phyloP scores from a whole-genome alignment of 2,888 invertebrate species.

The Suillia variegata region DNA sequence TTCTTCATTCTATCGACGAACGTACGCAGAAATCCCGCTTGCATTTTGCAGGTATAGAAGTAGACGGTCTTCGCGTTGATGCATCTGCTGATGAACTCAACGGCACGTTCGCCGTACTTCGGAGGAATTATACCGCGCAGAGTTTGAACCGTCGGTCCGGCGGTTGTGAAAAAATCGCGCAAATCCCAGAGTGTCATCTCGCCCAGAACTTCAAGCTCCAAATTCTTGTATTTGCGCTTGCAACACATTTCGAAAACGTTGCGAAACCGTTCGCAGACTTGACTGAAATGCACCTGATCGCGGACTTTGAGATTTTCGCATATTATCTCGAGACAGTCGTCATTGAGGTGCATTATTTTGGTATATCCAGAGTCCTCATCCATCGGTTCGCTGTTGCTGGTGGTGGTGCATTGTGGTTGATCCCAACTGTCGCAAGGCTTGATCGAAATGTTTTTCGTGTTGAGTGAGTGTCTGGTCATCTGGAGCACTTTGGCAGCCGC shows the following conservation, averaged over 20 bases:
- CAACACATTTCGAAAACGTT: slow-evolving; percentile 20
- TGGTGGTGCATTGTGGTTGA: slow-evolving; percentile 16
- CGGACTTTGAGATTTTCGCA: slow-evolving; percentile 15
- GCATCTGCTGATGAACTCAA: slow-evolving; percentile 19
- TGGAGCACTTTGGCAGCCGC: slow-evolving; percentile 8
- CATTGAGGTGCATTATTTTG: slow-evolving; percentile 17
- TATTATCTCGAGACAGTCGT: slow-evolving; percentile 27
- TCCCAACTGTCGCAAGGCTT: slow-evolving; percentile 27
- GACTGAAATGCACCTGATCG: slow-evolving; percentile 23
- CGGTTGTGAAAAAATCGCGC: slow-evolving; percentile 23
- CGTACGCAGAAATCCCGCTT: slow-evolving; percentile 4
- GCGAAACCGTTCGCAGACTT: slow-evolving; percentile 18
- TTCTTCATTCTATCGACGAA: slow-evolving; percentile 6
- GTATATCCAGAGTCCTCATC: too few relatives aligned
- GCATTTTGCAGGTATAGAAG: slow-evolving; percentile 15
- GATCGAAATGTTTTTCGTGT: slow-evolving; percentile 10
- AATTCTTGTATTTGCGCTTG: slow-evolving; percentile 18
- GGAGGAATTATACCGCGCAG: slow-evolving; percentile 15
- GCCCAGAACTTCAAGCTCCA: slow-evolving; percentile 1
- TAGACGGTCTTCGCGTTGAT: slow-evolving; percentile 17
- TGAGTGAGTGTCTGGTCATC: slow-evolving; percentile 10
- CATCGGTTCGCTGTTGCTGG: background rate
- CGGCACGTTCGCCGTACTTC: slow-evolving; percentile 19
- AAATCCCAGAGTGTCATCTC: slow-evolving; percentile 24
- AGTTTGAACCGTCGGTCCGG: slow-evolving; percentile 18